These are phyloP conservation scores for Hypanus sabinus DNA, from an alignment of 2,113 vertebrate genomes.

Conservation along the genomic window DNA sequence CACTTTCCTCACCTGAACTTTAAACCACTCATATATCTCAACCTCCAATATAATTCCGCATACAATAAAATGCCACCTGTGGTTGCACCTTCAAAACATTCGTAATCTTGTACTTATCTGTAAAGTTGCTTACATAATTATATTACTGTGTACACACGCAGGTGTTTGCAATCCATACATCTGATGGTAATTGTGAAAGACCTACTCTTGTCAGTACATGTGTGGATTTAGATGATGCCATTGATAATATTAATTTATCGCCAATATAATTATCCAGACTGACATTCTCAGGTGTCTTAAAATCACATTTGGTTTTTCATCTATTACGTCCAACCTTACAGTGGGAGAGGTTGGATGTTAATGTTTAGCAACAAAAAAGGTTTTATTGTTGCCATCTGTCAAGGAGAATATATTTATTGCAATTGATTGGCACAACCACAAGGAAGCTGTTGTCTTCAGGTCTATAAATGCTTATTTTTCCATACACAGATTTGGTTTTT, in stretches of 20 bases:
- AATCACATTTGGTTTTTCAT: not conserved
- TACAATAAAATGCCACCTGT: constrained; percentile 25
- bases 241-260: constrained; percentile 18
- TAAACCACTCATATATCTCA: not conserved
- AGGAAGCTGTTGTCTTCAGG: constrained; percentile 16
- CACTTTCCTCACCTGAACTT: not conserved
- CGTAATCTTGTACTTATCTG: constrained; percentile 7
- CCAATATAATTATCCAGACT: not conserved
- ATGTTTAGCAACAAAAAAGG: constrained; percentile 8
- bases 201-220: not conserved
- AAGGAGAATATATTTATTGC: constrained; percentile 2
- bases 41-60: not conserved
- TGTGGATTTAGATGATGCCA: not conserved
- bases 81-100: not conserved
- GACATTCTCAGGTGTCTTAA: not conserved
- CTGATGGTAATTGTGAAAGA: not conserved
- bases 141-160: constrained; percentile 14
- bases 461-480: constrained; percentile 34
- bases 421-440: constrained; percentile 30
- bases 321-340: not conserved
- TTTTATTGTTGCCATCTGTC: constrained; percentile 34
- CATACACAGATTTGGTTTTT: not conserved
- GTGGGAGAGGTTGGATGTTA: constrained; percentile 18
- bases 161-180: not conserved
- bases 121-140: constrained; percentile 27